Base-by-base conservation (phyloP, 2,113 vertebrate genomes). In the Parotia lawesii region DNA sequence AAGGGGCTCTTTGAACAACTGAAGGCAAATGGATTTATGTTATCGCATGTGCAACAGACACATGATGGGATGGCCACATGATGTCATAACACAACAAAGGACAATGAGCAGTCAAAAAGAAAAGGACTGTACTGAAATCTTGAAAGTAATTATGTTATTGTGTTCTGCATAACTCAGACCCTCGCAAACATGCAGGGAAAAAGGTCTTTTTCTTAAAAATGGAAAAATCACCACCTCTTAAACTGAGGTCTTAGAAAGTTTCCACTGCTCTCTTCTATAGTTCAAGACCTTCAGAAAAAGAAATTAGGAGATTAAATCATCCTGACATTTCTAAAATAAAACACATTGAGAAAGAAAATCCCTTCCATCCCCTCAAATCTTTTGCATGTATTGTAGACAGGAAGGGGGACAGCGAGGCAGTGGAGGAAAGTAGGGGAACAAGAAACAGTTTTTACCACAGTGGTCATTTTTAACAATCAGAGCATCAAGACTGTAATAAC, bases 261-360 rank as follows among this genome's bases (percentile, higher is more conserved):
- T 66, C 38, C 20, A n/a, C 42, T 60, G 33, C 33, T 79, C 16
- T 85, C 40, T n/a, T 45, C 40, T 73, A 31, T 5, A n/a, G 24
- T 53, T 51, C 70, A 76, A 73, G 29, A 72, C 16, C 31, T 69
- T 38, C 29, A 24, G n/a, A n/a, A 56, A 73, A 87, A 74, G 45
- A 67, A 62, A 14, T 0, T 1, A 79, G 29, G 15, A 45, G 72
- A 75, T 45, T 16, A 51, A 77, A 71, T 38, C 1, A 35, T 53
- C 37, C 65, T 38, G 56, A 66, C 7, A 64, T 78, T 96, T 87
- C 54, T 85, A 35, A 87, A 84, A 48, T 50, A 76, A 90, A 74
- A 56, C 8, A 17, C 1, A 0, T 18, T 19, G 19, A 84, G 37
- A 71, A 60, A 40, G 33, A 84, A 84, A 87, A 85, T 19, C 24